Evolutionary conservation across 2,797 vertebrate species (phyloP).

Genomic region (Chiloscyllium punctatum): DNA sequence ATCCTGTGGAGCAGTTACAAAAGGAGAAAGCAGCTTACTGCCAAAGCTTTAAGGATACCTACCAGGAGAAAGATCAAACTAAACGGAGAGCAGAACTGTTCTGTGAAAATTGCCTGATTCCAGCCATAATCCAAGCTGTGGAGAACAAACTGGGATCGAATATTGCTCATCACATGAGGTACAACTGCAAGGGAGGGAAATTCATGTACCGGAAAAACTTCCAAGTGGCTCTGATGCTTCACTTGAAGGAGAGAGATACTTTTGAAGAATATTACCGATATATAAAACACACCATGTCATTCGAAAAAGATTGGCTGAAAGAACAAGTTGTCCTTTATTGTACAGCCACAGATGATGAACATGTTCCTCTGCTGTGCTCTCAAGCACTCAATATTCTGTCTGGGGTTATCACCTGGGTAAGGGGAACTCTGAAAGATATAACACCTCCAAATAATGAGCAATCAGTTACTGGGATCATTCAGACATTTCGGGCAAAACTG

Average conservation of each 20-base stretch:
- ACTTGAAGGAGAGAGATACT: not conserved
- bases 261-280: not conserved
- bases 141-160: not conserved
- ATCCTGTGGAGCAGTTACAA: not conserved
- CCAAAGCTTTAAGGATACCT: not conserved
- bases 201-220: not conserved
- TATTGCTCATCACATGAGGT: not conserved
- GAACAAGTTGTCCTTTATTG: not conserved
- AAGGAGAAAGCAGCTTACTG: not conserved
- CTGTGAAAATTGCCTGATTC: not conserved
- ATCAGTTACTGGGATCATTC: not conserved
- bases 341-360: not conserved
- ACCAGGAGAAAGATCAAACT: not conserved
- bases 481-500: not conserved
- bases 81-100: not conserved
- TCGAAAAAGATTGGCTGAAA: not conserved
- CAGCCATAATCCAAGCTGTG: not conserved
- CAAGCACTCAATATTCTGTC: not conserved
- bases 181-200: not conserved
- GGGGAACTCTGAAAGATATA: not conserved
- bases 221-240: not conserved
- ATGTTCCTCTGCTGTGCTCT: not conserved
- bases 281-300: not conserved
- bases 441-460: constrained; percentile 36
- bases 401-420: not conserved